Evolutionary conservation across 2,888 invertebrate genomes (phyloP), one percentile per base, ranked within the genome.

Genomic region (Andrena bucephala): DNA sequence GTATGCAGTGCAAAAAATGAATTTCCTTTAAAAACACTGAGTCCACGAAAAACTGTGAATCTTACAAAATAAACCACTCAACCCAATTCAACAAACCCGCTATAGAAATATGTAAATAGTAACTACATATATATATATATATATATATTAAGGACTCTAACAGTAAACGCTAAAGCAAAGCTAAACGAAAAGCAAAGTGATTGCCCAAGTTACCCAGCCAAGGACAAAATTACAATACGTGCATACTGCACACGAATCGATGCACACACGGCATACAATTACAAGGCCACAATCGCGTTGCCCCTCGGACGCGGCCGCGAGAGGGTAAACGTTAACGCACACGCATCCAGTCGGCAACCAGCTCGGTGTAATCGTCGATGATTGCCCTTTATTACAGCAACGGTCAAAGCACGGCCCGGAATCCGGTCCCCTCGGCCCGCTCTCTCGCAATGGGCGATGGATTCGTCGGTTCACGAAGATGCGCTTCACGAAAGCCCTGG

Each of bases 351-450:
- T 66, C 80, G 65, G 79, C 88, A 89, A 88, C 88, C 88, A 89
- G 88, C 89, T 88, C 79, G 77, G 87, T 89, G 90, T 92, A 92
- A 92, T 92, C 92, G 91, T 90, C 91, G 91, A 91, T 92, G 92
- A 93, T 93, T 93, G 92, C 92, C 91, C 92, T 92, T 92, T 92
- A 92, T 93, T 92, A 90, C 91, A 82, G 90, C 85, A 91, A 91
- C 92, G 92, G 91, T 92, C 91, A 90, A 91, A 90, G 91, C 90
- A 91, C 89, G 90, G 89, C 87, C 89, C 89, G 92, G 92, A 91
- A 92, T 92, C 90, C 90, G 89, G 88, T 87, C 87, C 85, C 89
- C 87, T 86, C 81, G 81, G 77, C 60, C 78, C 82, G 78, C 76
- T 81, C 57, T 81, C 57, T 57, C 86, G 68, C 84, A 86, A 81